These are phyloP conservation scores for Hyaena hyaena DNA, from an alignment of 2,113 vertebrate genomes.

Conservation along the genomic window DNA sequence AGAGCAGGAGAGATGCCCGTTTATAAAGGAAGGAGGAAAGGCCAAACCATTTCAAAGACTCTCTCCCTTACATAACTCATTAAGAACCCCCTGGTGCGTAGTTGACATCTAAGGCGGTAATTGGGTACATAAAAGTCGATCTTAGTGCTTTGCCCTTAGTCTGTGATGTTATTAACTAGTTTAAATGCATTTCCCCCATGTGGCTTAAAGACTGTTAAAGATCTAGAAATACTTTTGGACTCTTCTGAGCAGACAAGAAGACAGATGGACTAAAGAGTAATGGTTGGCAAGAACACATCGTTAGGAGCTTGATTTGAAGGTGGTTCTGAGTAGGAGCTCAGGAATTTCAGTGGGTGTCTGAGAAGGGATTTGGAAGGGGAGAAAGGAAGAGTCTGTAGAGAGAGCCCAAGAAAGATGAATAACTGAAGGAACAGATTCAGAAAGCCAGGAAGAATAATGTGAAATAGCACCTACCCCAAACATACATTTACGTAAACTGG, in stretches of 20 bases:
- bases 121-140: conserved; percentile 46
- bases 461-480: neutral
- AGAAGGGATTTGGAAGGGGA: neutral
- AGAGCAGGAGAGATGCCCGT: neutral
- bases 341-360: conserved; percentile 22
- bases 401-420: neutral
- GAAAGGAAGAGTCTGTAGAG: neutral
- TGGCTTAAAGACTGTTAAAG: conserved; percentile 54
- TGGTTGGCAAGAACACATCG: conserved; percentile 24
- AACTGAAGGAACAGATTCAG: neutral
- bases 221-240: conserved; percentile 55
- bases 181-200: conserved; percentile 53
- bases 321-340: conserved; percentile 10
- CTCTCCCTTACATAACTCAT: conserved; percentile 15
- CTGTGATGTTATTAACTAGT: conserved; percentile 68
- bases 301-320: conserved; percentile 58
- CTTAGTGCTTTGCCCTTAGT: conserved; percentile 46
- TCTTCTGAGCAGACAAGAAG: conserved; percentile 46
- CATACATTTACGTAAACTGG: neutral
- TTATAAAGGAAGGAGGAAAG: conserved; percentile 57
- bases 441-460: neutral
- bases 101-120: conserved; percentile 51
- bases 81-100: conserved; percentile 47
- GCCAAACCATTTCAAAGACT: conserved; percentile 57
- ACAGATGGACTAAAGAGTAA: conserved; percentile 55